phyloP scores from a whole-genome alignment of 2,888 invertebrate species.

The Hymenopus coronatus region DNA sequence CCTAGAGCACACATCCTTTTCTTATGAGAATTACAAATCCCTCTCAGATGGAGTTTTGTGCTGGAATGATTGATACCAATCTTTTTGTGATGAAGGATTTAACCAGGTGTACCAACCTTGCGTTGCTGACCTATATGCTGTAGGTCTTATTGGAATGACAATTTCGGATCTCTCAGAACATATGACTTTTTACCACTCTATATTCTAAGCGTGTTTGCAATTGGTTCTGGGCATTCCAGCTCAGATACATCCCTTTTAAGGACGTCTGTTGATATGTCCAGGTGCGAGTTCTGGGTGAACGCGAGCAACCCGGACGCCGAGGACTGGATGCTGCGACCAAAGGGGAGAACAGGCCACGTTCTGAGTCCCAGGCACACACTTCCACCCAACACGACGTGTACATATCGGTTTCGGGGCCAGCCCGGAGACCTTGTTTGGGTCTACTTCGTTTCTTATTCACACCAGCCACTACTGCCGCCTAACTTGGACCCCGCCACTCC shows the following conservation, averaged over 20 bases:
- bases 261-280: conserved; percentile 36
- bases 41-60: no score
- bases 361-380: conserved; percentile 80
- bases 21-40: no score
- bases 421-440: conserved; percentile 81
- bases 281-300: conserved; percentile 74
- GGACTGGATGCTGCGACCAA: conserved; percentile 42
- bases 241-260: not conserved
- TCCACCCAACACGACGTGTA: conserved; percentile 82
- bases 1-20: no score
- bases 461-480: conserved; percentile 65
- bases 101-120: no score
- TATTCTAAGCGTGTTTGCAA: no score
- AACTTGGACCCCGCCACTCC: conserved; percentile 37
- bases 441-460: conserved; percentile 81
- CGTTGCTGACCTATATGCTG: no score
- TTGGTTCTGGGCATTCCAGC: no score
- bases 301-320: conserved; percentile 65
- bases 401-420: conserved; percentile 78
- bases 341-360: conserved; percentile 68
- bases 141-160: no score
- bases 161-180: no score
- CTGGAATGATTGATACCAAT: no score
- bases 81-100: no score
- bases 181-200: no score